Evolutionary conservation across 2,113 vertebrate genomes (phyloP).

Genomic region (Ginglymostoma cirratum): DNA sequence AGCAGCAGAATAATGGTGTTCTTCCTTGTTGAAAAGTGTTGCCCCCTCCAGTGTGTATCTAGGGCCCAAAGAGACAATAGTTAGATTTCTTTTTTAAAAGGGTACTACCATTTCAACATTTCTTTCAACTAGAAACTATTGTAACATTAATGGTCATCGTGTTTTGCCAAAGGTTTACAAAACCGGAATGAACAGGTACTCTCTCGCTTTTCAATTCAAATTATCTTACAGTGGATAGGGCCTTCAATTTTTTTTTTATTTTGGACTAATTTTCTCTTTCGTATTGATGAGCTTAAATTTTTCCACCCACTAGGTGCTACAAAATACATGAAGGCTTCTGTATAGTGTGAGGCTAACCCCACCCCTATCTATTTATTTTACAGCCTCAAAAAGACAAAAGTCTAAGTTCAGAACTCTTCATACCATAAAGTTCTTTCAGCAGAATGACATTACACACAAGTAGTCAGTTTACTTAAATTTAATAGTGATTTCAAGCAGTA

Average conservation of each 20-base stretch:
- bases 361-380: not conserved
- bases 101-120: not conserved
- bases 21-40: constrained; percentile 78
- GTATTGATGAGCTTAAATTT: not conserved
- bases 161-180: not conserved
- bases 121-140: not conserved
- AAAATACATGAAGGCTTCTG: not conserved
- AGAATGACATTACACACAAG: not conserved
- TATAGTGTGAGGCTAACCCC: too few species aligned
- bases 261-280: not conserved
- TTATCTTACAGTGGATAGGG: not conserved
- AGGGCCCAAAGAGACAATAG: constrained; percentile 38
- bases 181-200: not conserved
- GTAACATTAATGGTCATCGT: not conserved
- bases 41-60: constrained; percentile 79
- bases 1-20: constrained; percentile 79
- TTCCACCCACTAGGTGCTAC: not conserved
- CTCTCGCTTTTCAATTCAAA: not conserved
- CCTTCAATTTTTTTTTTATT: not conserved
- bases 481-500: not conserved
- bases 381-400: not conserved
- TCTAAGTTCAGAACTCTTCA: not conserved
- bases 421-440: not conserved
- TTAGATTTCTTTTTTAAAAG: not conserved
- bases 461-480: not conserved